Conservation (phyloP, 2,797 vertebrate species). For the Myotis vivesi region DNA sequence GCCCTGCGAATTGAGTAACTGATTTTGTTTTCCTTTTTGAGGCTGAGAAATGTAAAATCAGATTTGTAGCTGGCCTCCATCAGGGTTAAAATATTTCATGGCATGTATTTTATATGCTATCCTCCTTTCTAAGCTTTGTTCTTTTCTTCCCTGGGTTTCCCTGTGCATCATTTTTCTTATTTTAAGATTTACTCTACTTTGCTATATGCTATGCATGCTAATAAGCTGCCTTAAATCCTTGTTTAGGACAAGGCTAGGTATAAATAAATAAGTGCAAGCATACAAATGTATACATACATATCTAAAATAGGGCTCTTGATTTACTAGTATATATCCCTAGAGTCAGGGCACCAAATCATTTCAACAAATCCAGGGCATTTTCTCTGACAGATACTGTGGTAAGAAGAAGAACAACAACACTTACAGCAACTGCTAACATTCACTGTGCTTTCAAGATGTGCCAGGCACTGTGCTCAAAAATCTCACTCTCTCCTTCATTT, state of each 20-base stretch:
- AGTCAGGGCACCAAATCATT: neutral
- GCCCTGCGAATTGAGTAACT: neutral
- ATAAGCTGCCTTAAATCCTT: conserved; percentile 50
- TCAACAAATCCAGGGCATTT: conserved; percentile 40
- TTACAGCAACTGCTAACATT: neutral
- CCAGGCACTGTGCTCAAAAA: neutral
- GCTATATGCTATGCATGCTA: conserved; percentile 34
- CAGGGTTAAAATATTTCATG: neutral
- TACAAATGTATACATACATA: neutral
- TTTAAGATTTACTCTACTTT: conserved; percentile 41
- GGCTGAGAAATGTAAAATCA: conserved; percentile 25
- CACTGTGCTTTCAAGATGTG: neutral
- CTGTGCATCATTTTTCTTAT: conserved; percentile 10
- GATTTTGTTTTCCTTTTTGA: conserved; percentile 11
- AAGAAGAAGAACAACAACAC: neutral
- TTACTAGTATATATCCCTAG: conserved; percentile 21
- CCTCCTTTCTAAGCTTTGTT: conserved; percentile 28
- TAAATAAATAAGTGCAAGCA: conserved; percentile 48
- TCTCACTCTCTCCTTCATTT: neutral
- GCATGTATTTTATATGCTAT: neutral
- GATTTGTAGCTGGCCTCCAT: neutral
- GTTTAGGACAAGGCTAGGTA: conserved; percentile 6
- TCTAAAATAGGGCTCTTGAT: conserved; percentile 50
- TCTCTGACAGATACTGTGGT: neutral
- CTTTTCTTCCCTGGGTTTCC: conserved; percentile 9